Evolutionary conservation across 2,797 vertebrate species (phyloP).

Genomic region (Triplophysa yarkandensis): DNA sequence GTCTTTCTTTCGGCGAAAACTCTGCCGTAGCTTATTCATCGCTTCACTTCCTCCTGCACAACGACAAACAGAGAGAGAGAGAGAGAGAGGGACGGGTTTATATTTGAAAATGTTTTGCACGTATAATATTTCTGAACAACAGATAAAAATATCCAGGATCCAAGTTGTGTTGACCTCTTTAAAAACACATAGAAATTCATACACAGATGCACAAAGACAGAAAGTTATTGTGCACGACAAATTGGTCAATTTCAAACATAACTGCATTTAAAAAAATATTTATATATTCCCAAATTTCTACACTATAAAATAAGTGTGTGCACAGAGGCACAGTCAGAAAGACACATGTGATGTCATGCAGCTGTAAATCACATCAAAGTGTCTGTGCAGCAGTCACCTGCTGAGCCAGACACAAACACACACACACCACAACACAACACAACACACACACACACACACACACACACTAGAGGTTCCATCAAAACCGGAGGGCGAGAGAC

Average conservation of each 20-base stretch:
- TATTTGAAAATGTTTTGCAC: not conserved
- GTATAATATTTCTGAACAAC: not conserved
- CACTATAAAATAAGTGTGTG: too few species aligned
- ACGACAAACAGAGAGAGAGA: not conserved
- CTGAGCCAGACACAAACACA: not conserved
- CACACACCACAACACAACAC: too few species aligned
- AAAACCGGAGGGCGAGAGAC: too few species aligned
- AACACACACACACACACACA: too few species aligned
- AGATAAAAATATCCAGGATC: not conserved
- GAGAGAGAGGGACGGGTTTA: not conserved
- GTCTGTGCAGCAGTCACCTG: not conserved
- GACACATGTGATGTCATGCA: not conserved
- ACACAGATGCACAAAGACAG: too few species aligned
- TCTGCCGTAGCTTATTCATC: constrained; percentile 99
- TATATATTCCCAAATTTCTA: too few species aligned
- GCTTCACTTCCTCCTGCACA: constrained; percentile 73
- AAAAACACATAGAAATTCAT: too few species aligned
- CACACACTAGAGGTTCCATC: not conserved
- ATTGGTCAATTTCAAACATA: too few species aligned
- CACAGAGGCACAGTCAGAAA: too few species aligned
- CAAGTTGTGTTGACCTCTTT: not conserved
- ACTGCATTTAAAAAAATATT: too few species aligned
- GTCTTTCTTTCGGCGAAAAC: constrained; percentile 99
- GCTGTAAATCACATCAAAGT: not conserved
- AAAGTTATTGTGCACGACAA: too few species aligned